Conservation (phyloP, 2,113 vertebrate species). For the Centropus unirufus region DNA sequence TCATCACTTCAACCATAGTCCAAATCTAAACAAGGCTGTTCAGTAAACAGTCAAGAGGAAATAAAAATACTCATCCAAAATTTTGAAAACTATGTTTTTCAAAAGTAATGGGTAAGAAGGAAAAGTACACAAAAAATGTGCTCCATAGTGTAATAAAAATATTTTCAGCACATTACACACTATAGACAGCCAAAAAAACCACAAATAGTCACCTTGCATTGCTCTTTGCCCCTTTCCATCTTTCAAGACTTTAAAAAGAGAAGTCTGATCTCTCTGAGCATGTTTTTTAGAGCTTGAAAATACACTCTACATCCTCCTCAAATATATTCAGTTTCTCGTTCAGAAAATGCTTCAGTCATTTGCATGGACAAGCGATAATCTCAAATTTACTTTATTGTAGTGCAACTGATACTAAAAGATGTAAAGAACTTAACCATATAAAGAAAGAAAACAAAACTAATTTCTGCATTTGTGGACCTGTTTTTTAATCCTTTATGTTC, state of each 20-base stretch:
- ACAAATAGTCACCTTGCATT: not conserved
- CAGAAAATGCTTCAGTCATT: not conserved
- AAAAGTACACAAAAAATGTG: not conserved
- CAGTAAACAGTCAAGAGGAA: not conserved
- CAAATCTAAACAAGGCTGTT: not conserved
- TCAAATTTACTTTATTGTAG: not conserved
- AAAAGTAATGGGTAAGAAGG: not conserved
- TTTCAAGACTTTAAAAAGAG: not conserved
- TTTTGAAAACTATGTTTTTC: not conserved
- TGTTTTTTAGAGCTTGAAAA: not conserved
- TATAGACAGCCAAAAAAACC: accelerated
- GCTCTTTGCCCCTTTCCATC: not conserved
- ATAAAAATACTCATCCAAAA: not conserved
- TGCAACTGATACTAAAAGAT: not conserved
- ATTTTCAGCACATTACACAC: not conserved
- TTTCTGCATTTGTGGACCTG: not conserved
- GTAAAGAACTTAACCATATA: not conserved
- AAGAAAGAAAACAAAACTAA: not conserved
- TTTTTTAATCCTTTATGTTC: not conserved
- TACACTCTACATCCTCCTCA: not conserved
- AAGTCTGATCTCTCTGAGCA: not conserved
- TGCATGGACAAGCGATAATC: not conserved
- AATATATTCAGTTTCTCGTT: not conserved
- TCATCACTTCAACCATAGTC: not conserved
- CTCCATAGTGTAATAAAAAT: not conserved